phyloP scores from a whole-genome alignment of 2,888 invertebrate genomes.

The Agrochola lota region DNA sequence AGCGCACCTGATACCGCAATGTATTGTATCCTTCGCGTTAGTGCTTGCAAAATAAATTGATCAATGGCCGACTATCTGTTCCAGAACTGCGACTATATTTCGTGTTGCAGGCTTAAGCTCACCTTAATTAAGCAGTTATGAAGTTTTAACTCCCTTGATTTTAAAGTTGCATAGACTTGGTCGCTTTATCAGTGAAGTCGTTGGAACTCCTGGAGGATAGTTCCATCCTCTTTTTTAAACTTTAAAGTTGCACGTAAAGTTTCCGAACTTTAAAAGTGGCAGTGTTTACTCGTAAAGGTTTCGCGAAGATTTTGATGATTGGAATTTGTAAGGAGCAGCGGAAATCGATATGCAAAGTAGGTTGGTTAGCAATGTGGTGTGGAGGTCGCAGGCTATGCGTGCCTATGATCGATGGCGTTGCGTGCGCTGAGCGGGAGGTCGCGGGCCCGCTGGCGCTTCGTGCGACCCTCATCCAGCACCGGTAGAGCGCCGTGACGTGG shows the following conservation, averaged over 20 bases:
- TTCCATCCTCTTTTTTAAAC: slow-evolving; percentile 5
- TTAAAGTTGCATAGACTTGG: slow-evolving; percentile 6
- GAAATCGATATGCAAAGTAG: slow-evolving; percentile 83
- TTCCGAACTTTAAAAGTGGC: slow-evolving; percentile 3
- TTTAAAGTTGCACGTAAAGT: slow-evolving; percentile 7
- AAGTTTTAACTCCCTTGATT: slow-evolving; percentile 13
- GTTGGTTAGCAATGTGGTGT: slow-evolving; percentile 78
- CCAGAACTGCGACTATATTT: slow-evolving; percentile 12
- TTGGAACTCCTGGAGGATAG: neutral
- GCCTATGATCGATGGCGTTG: slow-evolving; percentile 85
- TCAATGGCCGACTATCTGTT: slow-evolving; percentile 33
- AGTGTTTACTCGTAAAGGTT: slow-evolving; percentile 16
- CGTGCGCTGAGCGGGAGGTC: slow-evolving; percentile 79
- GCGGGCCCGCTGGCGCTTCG: slow-evolving; percentile 69
- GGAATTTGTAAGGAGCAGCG: slow-evolving; percentile 64
- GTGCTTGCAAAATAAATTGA: slow-evolving; percentile 29
- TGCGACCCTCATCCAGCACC: slow-evolving; percentile 76
- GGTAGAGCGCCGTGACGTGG: slow-evolving; percentile 75
- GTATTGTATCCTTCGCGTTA: slow-evolving; percentile 23
- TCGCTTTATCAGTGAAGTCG: slow-evolving; percentile 8
- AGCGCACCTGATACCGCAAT: neutral
- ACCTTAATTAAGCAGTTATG: slow-evolving; percentile 21
- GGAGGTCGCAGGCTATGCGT: slow-evolving; percentile 81
- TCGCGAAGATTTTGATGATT: slow-evolving; percentile 55
- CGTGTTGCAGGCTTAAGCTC: neutral